Base-by-base conservation (phyloP, 2,888 invertebrate genomes). In the Acrobasis consociella region DNA sequence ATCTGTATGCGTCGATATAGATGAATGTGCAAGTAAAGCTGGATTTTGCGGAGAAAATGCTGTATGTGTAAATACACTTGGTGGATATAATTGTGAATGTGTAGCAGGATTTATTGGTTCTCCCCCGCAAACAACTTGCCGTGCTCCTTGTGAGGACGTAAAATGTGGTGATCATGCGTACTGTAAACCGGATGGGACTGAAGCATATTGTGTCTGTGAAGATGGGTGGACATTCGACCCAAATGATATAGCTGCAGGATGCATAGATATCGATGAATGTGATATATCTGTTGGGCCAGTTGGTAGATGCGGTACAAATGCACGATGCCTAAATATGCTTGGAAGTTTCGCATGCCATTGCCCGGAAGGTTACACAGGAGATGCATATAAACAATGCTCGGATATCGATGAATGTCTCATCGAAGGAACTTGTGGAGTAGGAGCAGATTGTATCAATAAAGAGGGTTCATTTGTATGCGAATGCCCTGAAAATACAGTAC, bases 201-300 rank as follows among this genome's bases (percentile, higher is more conserved):
- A 98, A 85, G 98, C 97, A 0, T 97, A 97, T 75, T 98, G 98
- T 75, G 96, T 98, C 58, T 98, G 98, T 80, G 97, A 98, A 81
- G 97, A 97, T 65, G 98, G 98, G 0, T 98, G 97, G 97, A 97
- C 97, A 0, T 98, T 97, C 80, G 96, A 98, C 86, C 98, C 98
- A 0, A 95, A 94, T 63, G 97, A 98, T 77, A 96, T 98, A 69
- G 94, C 96, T 8, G 97, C 97, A 53, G 98, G 98, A 64, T 98
- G 98, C 80, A 94, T 97, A 65, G 98, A 99, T 87, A 95, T 99
- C 69, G 94, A 99, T 82, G 99, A 99, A 90, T 99, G 99, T 80
- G 97, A 97, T 77, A 86, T 93, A 60, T 87, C 94, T 22, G 94
- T 96, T 68, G 97, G 97, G 38, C 95, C 96, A 0, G 96, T 94